phyloP scores from a whole-genome alignment of 2,113 vertebrate genomes.

The Sinocyclocheilus grahami region DNA sequence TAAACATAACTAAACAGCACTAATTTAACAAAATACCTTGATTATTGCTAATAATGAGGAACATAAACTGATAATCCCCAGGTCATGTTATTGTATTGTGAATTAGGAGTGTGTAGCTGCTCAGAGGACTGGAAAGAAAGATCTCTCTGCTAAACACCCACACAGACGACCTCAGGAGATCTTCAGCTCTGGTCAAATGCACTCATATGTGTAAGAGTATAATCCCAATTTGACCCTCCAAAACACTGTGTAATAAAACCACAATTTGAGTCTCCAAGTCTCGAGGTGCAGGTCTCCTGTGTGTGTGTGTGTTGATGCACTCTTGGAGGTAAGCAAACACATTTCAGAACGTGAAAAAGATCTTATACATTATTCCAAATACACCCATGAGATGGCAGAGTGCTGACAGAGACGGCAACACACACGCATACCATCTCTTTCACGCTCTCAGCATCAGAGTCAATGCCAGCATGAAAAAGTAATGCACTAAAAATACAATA shows the following conservation, averaged over 20 bases:
- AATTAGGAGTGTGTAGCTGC: not conserved
- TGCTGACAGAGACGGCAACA: slow-evolving; percentile 28
- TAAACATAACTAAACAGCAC: not conserved
- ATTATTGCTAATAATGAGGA: not conserved
- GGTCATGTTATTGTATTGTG: not conserved
- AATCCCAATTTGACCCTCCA: slow-evolving; percentile 23
- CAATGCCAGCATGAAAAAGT: slow-evolving; percentile 44
- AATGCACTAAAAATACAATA: slow-evolving; percentile 30
- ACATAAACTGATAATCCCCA: not conserved
- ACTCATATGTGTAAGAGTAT: not conserved
- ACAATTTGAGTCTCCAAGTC: slow-evolving; percentile 18
- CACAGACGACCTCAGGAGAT: slow-evolving; percentile 20
- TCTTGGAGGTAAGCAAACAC: slow-evolving; percentile 17
- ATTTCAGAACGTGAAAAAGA: slow-evolving; percentile 34
- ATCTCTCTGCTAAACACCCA: slow-evolving; percentile 13
- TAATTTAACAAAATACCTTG: not conserved
- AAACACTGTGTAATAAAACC: slow-evolving; percentile 39
- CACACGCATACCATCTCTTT: slow-evolving; percentile 8
- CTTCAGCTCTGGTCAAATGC: slow-evolving; percentile 4
- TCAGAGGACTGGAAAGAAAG: not conserved
- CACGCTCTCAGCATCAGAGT: slow-evolving; percentile 24
- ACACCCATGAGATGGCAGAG: slow-evolving; percentile 42
- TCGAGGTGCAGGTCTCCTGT: not conserved
- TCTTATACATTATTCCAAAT: slow-evolving; percentile 45
- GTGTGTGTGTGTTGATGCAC: not conserved